Conservation (phyloP, 2,113 vertebrate genomes). For the Dasyprocta punctata region DNA sequence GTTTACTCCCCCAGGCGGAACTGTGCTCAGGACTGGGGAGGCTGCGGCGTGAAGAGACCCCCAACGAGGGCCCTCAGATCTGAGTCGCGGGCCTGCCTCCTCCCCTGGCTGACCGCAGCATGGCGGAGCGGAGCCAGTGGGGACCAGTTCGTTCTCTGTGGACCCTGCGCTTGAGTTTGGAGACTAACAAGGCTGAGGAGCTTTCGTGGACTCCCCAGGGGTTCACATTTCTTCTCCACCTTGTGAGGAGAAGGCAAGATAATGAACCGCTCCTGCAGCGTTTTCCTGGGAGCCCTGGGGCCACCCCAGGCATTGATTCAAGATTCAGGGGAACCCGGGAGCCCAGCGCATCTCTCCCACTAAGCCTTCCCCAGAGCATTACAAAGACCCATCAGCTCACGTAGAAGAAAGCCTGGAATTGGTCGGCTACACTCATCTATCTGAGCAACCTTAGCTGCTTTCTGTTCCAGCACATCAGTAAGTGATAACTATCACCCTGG, state of each 20-base stretch:
- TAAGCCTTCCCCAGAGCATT: too few relatives aligned
- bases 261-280: background rate
- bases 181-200: too few relatives aligned
- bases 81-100: background rate
- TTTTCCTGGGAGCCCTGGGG: too few relatives aligned
- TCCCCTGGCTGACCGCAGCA: background rate
- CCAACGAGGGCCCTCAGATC: background rate
- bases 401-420: background rate
- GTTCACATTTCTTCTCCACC: background rate
- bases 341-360: too few relatives aligned
- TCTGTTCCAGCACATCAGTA: background rate
- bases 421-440: background rate
- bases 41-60: fast-evolving
- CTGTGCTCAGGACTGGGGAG: background rate
- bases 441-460: background rate
- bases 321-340: too few relatives aligned
- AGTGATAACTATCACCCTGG: background rate
- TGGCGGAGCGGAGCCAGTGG: background rate
- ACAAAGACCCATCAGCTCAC: too few relatives aligned
- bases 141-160: too few relatives aligned
- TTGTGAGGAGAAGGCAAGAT: background rate
- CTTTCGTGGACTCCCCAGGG: background rate
- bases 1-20: background rate
- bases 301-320: too few relatives aligned
- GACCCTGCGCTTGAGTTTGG: too few relatives aligned